A percentile compares a stretch with the other conserved stretches of the same genome.
Evolutionary conservation across 1,140 invertebrate species (phyloP).

Genomic region (Eumeta japonica): DNA sequence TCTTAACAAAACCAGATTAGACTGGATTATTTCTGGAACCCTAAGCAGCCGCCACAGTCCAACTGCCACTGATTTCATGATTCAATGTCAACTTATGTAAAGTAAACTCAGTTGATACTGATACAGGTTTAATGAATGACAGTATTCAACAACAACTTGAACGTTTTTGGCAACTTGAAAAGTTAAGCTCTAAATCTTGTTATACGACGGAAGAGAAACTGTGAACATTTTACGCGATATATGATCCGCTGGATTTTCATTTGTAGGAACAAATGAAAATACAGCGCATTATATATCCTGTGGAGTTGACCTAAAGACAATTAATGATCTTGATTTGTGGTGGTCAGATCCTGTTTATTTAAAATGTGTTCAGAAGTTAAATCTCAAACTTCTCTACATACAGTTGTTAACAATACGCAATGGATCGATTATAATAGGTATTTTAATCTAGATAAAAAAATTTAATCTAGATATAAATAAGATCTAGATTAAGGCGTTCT

Average conservation of each 20-base stretch:
- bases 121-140: constrained; percentile 9
- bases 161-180: constrained; percentile 5
- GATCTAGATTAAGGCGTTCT: background rate
- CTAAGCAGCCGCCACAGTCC: too few relatives aligned
- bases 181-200: background rate
- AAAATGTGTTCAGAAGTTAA: background rate
- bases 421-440: background rate
- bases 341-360: background rate
- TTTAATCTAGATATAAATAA: too few relatives aligned
- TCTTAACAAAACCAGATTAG: constrained; percentile 10
- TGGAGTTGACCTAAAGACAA: constrained; percentile 27
- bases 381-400: background rate
- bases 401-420: background rate
- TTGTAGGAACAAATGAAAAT: constrained; percentile 3
- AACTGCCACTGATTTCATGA: too few relatives aligned
- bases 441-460: too few relatives aligned
- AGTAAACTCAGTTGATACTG: background rate
- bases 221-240: constrained; percentile 11
- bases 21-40: constrained; percentile 14
- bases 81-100: too few relatives aligned
- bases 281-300: constrained; percentile 27
- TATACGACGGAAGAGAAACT: constrained; percentile 2
- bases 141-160: constrained; percentile 3
- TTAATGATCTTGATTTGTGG: constrained; percentile 17
- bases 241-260: constrained; percentile 10